phyloP scores from a whole-genome alignment of 2,888 invertebrate genomes.

The Hydrotaea diabolus region DNA sequence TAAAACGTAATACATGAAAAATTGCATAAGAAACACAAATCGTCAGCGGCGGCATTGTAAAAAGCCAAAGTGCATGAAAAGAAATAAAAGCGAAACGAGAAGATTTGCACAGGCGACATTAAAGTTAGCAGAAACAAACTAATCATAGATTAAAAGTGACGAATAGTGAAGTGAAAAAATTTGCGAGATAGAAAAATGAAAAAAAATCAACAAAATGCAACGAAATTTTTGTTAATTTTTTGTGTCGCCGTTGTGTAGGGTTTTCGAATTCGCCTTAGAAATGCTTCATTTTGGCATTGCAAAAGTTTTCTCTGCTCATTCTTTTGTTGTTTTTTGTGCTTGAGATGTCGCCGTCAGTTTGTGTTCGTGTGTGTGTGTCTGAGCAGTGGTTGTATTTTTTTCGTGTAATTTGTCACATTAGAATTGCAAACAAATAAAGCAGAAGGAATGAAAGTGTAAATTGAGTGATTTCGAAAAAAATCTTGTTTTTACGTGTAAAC shows the following conservation, averaged over 20 bases:
- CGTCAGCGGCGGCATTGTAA: constrained; percentile 33
- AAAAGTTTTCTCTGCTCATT: constrained; percentile 39
- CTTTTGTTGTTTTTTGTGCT: constrained; percentile 37
- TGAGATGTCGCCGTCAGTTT: constrained; percentile 58
- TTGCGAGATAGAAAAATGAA: no score
- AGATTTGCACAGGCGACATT: neutral
- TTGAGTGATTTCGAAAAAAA: constrained; percentile 22
- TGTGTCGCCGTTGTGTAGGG: constrained; percentile 28
- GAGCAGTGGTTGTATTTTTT: constrained; percentile 49
- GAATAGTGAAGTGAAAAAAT: neutral
- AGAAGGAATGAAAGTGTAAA: constrained; percentile 40
- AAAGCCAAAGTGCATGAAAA: constrained; percentile 46
- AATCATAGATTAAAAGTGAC: no score
- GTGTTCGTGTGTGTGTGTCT: constrained; percentile 33
- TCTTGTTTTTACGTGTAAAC: constrained; percentile 32
- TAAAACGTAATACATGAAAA: constrained; percentile 59
- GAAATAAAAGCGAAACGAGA: neutral
- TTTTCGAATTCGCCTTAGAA: constrained; percentile 58
- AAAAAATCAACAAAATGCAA: no score
- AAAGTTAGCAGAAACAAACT: neutral
- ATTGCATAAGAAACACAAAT: constrained; percentile 63
- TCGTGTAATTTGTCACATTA: constrained; percentile 51
- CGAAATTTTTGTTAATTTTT: constrained; percentile 35
- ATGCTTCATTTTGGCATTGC: constrained; percentile 49
- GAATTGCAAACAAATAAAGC: constrained; percentile 32